A percentile compares a stretch with the other conserved stretches of the same genome.
Evolutionary conservation across 1,140 invertebrate genomes (phyloP).

Genomic region (Pseudomyrmex cubaensis): DNA sequence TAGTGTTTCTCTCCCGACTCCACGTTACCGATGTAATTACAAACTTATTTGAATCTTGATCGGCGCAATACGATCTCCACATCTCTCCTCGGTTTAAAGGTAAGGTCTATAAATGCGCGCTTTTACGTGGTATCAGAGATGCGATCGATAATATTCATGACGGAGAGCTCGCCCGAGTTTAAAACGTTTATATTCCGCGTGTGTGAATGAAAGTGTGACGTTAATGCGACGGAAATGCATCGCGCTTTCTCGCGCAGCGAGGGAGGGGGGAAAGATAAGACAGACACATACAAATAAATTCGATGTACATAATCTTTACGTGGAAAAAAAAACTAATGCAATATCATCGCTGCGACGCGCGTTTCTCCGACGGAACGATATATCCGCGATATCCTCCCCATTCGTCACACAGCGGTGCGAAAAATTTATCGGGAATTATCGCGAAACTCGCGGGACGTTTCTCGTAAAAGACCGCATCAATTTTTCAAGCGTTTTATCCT

Average conservation of each 20-base stretch:
- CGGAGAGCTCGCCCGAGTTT: neutral
- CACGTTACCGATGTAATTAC: no score
- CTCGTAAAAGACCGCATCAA: conserved; percentile 3
- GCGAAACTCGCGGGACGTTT: neutral
- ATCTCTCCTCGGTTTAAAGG: neutral
- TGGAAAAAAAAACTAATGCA: neutral
- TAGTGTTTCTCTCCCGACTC: no score
- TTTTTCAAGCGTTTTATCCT: conserved; percentile 9
- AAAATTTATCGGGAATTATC: conserved; percentile 31
- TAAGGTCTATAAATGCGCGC: conserved; percentile 2
- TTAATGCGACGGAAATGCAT: conserved; percentile 36
- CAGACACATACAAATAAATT: no score
- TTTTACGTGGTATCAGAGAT: neutral
- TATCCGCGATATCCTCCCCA: no score
- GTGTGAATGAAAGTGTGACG: conserved; percentile 25
- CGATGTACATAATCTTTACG: neutral
- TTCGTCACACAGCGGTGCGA: neutral
- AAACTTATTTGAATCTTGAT: no score
- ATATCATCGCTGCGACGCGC: neutral
- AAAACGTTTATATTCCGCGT: conserved; percentile 11
- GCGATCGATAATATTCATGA: conserved; percentile 40
- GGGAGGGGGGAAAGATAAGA: neutral
- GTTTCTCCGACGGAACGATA: neutral
- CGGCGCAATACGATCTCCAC: no score
- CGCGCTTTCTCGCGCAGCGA: neutral